phyloP scores from a whole-genome alignment of 2,113 vertebrate species.

The Myxocyprinus asiaticus region DNA sequence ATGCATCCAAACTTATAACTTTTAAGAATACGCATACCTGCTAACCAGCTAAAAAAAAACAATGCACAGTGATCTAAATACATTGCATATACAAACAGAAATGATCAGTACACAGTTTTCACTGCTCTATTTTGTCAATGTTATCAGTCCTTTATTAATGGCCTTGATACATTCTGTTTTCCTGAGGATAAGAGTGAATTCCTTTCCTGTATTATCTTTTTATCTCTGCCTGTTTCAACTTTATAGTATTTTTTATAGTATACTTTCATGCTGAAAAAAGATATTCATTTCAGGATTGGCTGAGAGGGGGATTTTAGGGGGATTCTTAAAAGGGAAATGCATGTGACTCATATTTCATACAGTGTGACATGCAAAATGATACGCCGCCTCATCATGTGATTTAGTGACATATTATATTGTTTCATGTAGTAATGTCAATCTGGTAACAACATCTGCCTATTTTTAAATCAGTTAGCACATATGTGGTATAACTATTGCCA shows the following conservation, averaged over 20 bases:
- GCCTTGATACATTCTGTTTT: not conserved
- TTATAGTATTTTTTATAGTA: too few relatives aligned
- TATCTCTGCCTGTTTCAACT: too few relatives aligned
- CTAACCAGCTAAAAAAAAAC: too few relatives aligned
- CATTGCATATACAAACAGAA: not conserved
- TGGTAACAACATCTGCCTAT: not conserved
- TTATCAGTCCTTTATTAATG: not conserved
- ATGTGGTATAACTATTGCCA: not conserved
- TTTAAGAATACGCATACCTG: too few relatives aligned
- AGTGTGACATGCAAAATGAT: slow-evolving; percentile 10
- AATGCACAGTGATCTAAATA: not conserved
- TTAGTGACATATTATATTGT: not conserved
- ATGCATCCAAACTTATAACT: too few relatives aligned
- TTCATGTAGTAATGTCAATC: not conserved
- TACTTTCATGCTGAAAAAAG: too few relatives aligned
- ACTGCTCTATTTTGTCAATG: not conserved
- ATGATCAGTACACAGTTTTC: not conserved
- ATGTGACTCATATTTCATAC: not conserved
- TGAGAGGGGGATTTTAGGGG: not conserved
- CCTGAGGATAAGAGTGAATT: too few relatives aligned
- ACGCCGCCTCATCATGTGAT: not conserved
- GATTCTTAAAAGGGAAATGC: not conserved
- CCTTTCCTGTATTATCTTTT: too few relatives aligned
- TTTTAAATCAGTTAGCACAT: not conserved
- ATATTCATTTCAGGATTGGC: not conserved